Evolutionary conservation across 1,140 invertebrate species (phyloP).

Genomic region (Drosophila burlai): DNA sequence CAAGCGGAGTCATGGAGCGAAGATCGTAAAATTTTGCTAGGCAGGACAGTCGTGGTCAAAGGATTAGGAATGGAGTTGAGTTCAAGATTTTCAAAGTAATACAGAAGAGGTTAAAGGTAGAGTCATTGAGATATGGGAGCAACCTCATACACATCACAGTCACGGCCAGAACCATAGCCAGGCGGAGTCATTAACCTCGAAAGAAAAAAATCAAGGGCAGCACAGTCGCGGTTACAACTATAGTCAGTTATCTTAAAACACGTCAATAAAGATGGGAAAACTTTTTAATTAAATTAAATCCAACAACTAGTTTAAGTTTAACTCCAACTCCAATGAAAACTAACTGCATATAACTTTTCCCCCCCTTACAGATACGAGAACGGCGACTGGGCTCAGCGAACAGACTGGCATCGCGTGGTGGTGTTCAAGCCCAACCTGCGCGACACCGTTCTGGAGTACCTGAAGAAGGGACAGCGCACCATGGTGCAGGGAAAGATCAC

Average conservation of each 20-base stretch:
- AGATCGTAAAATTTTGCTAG: not conserved
- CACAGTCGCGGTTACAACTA: not conserved
- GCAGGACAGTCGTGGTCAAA: not conserved
- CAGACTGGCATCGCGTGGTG: conserved; percentile 96
- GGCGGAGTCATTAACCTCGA: no score
- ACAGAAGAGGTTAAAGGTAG: not conserved
- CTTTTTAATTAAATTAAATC: not conserved
- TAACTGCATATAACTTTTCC: not conserved
- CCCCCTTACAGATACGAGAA: conserved; percentile 86
- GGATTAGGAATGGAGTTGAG: not conserved
- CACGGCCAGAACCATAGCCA: not conserved
- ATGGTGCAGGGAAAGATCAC: conserved; percentile 93
- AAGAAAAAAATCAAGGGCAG: not conserved
- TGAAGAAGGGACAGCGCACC: conserved; percentile 95
- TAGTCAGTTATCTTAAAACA: not conserved
- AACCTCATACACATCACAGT: not conserved
- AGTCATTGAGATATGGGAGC: not conserved
- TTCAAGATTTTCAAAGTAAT: accelerated
- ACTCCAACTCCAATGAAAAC: not conserved
- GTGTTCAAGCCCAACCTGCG: conserved; percentile 94
- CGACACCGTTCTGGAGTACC: conserved; percentile 91
- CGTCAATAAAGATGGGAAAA: no score
- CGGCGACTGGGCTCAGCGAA: conserved; percentile 93
- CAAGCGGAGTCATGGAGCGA: not conserved
- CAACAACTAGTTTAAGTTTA: not conserved